Evolutionary conservation across 2,888 invertebrate species (phyloP), one percentile per base, ranked within the genome.

Genomic region (Sialis fuliginosa): DNA sequence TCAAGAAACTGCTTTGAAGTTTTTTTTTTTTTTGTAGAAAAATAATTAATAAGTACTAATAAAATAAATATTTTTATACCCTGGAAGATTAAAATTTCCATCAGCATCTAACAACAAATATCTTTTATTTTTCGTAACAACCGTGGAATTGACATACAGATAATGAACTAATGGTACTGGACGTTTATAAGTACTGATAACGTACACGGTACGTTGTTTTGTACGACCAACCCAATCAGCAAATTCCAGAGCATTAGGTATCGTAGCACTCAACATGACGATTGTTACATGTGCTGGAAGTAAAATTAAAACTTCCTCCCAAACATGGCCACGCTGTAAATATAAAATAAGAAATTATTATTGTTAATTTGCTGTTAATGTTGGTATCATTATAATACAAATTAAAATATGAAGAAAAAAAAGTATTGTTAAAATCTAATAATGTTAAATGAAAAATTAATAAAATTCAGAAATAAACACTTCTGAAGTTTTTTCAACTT

Each of bases 231-330:
- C 82, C 91, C 91, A 91, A 60, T 88, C 81, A 0, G 98, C 98
- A 67, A 98, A 91, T 63, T 96, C 89, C 50, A 91, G 70, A 0
- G 92, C 87, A 64, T 99, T 99, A 0, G 97, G 97, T 30, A 97
- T 97, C 0, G 98, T 99, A 1, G 98, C 98, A 60, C 93, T 95
- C 40, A 99, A 68, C 79, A 98, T 84, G 33, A 99, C 92, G 50
- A 99, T 92, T 55, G 83, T 89, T 6, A 98, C 93, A 62, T 92
- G 91, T 6, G 84, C 78, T 0, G 98, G 97, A 46, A 98, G 66
- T 61, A 99, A 75, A 56, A 98, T 99, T 4, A 98, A 70, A 1
- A 92, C 93, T 67, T 99, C 97, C 65, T 98, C 98, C 98, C 98
- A 99, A 1, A 98, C 98, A 59, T 97, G 93, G 8, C 98, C 98